phyloP scores from a whole-genome alignment of 37 sponge, comb jelly and placozoan species.

The Lycopodina hypogea region DNA sequence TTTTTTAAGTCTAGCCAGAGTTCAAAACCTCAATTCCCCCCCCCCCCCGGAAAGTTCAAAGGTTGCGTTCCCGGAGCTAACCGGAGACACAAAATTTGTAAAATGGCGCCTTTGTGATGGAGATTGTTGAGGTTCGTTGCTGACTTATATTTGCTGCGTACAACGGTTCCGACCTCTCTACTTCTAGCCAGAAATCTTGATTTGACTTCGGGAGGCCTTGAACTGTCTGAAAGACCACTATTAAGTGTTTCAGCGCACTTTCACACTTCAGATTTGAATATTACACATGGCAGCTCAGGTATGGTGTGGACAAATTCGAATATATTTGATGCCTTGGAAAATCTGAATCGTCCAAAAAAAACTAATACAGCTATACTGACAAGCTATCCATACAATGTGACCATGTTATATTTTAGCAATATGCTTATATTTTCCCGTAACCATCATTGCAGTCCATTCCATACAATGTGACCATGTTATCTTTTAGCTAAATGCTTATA shows the following conservation, averaged over 20 bases:
- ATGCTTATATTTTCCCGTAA: neutral
- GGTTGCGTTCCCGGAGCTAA: neutral
- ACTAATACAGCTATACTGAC: neutral
- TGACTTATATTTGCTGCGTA: neutral
- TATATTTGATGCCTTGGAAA: neutral
- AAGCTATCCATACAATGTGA: neutral
- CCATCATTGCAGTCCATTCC: constrained; percentile 44
- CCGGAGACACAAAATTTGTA: neutral
- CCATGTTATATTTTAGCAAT: neutral
- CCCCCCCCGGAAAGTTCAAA: too few relatives aligned
- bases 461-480: too few relatives aligned
- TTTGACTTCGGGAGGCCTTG: neutral
- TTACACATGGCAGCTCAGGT: constrained; percentile 26
- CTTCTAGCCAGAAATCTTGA: neutral
- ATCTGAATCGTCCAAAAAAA: neutral
- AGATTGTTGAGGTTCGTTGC: neutral
- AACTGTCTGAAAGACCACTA: neutral
- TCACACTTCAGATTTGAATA: constrained; percentile 1
- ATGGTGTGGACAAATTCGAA: constrained; percentile 11
- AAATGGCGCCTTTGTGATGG: constrained; percentile 44
- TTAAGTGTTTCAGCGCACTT: neutral
- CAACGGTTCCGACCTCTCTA: neutral
- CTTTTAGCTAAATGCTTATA: neutral
- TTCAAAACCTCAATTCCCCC: too few relatives aligned
- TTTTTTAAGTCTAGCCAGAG: too few relatives aligned